Evolutionary conservation across 2,797 vertebrate species (phyloP).

Genomic region (Sylvilagus floridanus): DNA sequence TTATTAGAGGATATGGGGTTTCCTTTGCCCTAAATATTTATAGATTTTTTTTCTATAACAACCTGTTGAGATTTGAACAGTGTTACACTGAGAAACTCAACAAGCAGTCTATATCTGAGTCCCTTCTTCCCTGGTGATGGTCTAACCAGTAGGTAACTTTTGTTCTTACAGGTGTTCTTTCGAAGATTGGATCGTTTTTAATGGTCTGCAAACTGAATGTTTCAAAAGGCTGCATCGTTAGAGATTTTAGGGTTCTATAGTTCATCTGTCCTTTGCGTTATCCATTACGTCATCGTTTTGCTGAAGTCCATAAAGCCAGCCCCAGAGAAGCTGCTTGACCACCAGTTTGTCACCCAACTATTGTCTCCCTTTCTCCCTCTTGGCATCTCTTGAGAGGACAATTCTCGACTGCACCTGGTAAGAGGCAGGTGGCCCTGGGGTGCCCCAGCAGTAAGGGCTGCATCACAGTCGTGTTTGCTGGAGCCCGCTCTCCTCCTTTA

Average conservation of each 20-base stretch:
- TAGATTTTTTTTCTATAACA: constrained; percentile 56
- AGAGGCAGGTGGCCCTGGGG: background rate
- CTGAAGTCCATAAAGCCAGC: background rate
- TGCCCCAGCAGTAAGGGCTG: background rate
- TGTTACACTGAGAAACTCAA: background rate
- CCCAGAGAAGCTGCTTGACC: background rate
- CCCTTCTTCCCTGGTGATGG: background rate
- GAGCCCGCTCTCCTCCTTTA: background rate
- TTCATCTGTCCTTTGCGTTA: background rate
- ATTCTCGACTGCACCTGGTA: background rate
- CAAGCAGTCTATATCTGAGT: background rate
- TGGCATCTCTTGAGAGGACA: background rate
- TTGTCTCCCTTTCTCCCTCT: background rate
- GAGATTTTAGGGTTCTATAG: background rate
- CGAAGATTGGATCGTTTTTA: background rate
- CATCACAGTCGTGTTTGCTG: background rate
- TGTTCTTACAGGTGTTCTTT: background rate
- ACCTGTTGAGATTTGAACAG: background rate
- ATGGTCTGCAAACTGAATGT: background rate
- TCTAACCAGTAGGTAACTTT: background rate
- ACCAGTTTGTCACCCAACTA: rapidly evolving
- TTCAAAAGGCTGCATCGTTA: background rate
- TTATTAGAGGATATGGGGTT: constrained; percentile 4
- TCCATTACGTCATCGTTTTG: background rate
- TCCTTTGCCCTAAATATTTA: constrained; percentile 68